Conservation (phyloP, 2,888 invertebrate genomes). For the Deladenus siricidicola region DNA sequence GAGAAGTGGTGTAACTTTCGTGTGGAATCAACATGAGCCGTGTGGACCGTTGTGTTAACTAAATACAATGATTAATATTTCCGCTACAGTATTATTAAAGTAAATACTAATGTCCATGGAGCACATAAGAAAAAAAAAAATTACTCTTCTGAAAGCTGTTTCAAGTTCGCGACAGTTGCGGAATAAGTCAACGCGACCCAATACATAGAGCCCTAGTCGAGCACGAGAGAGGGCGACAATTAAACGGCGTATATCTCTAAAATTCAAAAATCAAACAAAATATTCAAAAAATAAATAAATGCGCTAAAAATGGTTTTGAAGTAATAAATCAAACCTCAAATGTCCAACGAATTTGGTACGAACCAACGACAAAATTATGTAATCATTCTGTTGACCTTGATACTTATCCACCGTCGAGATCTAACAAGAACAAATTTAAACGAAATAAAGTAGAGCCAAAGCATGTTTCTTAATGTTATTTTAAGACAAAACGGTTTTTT, state of each 20-base stretch:
- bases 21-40: conserved; percentile 18
- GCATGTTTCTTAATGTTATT: too few relatives aligned
- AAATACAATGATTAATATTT: too few relatives aligned
- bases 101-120: too few relatives aligned
- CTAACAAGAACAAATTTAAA: conserved; percentile 47
- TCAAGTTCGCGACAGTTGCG: conserved; percentile 92
- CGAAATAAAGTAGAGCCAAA: too few relatives aligned
- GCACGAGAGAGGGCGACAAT: conserved; percentile 97
- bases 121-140: too few relatives aligned
- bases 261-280: neutral
- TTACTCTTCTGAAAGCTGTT: conserved; percentile 81
- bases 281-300: neutral
- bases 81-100: too few relatives aligned
- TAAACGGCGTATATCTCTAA: conserved; percentile 77
- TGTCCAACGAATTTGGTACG: conserved; percentile 95
- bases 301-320: neutral
- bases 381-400: conserved; percentile 99
- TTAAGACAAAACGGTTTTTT: too few relatives aligned
- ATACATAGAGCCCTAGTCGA: conserved; percentile 86
- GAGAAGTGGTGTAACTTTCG: conserved; percentile 14
- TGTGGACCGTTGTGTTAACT: conserved; percentile 14
- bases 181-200: conserved; percentile 83
- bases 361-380: conserved; percentile 87
- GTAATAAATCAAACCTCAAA: conserved; percentile 61
- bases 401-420: conserved; percentile 89